Evolutionary conservation across 2,797 vertebrate genomes (phyloP), one percentile per base, ranked within the genome.

Genomic region (Pelodytes ibericus): DNA sequence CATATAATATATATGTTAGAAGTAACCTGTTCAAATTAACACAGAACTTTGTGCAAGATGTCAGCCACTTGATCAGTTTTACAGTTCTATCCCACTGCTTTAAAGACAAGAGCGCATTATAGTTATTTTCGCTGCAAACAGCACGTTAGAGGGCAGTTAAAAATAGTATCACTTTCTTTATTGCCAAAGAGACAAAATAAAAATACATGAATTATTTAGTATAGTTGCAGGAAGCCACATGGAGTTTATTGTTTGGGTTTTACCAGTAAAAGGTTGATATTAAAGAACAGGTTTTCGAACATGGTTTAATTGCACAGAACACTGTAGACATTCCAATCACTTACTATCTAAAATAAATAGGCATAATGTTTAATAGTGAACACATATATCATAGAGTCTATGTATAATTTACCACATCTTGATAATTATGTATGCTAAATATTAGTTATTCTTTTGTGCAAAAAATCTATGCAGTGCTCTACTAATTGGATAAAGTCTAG

Each of bases 91-190:
- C 44, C 9, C 47, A 73, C 62, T 39, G 9, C 49, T 64, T 73
- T 24, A 64, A 73, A 73, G 47, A 39, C 30, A 64, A 53, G 49
- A 24, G 44, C 41, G 24, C 53, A 10, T 41, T 18, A 53, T 47
- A 57, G 15, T 16, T 61, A 15, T 26, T 62, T 16, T 26, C 51
- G 29, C 1, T 22, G 36, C 24, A 7, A 56, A 26, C n/a, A 27
- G 47, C 47, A 30, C 47, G 64, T 56, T 64, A 74, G 27, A 30
- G 72, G 61, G 29, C 49, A 57, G 53, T 65, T 65, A 65, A 65
- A 67, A 44, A 62, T 72, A 30, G 41, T 39, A 7, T 29, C 6
- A 30, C 4, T 16, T 36, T 25, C 18, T 53, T 56, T 74, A n/a
- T 44, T 77, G 25, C 18, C 72, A 3, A 27, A 36, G 20, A 30